phyloP scores from a whole-genome alignment of 2,113 vertebrate genomes.

The Anser cygnoides region DNA sequence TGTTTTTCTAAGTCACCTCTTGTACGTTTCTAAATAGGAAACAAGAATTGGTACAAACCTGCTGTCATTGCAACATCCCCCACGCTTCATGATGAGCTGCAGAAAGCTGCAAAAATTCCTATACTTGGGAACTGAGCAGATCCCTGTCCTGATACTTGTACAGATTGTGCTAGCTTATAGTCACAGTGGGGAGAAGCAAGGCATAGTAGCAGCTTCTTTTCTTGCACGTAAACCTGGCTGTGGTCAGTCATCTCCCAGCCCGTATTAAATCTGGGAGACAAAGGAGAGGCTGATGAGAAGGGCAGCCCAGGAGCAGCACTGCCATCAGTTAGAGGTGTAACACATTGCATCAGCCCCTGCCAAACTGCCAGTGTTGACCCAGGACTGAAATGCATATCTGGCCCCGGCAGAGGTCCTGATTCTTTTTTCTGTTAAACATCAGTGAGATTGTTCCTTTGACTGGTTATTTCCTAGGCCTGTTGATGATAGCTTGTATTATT shows the following conservation, averaged over 20 bases:
- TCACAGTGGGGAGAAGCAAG: not conserved
- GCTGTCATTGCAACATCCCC: not conserved
- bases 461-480: not conserved
- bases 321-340: not conserved
- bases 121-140: not conserved
- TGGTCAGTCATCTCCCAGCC: not conserved
- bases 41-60: not conserved
- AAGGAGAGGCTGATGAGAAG: not conserved
- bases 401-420: not conserved
- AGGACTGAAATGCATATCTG: not conserved
- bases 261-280: not conserved
- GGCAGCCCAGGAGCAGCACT: not conserved
- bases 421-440: not conserved
- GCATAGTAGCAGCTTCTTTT: not conserved
- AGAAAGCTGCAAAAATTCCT: not conserved
- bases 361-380: not conserved
- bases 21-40: not conserved
- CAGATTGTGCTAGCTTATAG: not conserved
- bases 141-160: not conserved
- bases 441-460: not conserved
- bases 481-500: accelerated
- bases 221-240: not conserved
- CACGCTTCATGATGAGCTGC: not conserved
- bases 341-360: not conserved
- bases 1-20: not conserved